Percentiles rank a stretch among this genome's conserved stretches.
Evolutionary conservation across 2,797 vertebrate genomes (phyloP).

Genomic region (Schizopygopsis malacanthus): DNA sequence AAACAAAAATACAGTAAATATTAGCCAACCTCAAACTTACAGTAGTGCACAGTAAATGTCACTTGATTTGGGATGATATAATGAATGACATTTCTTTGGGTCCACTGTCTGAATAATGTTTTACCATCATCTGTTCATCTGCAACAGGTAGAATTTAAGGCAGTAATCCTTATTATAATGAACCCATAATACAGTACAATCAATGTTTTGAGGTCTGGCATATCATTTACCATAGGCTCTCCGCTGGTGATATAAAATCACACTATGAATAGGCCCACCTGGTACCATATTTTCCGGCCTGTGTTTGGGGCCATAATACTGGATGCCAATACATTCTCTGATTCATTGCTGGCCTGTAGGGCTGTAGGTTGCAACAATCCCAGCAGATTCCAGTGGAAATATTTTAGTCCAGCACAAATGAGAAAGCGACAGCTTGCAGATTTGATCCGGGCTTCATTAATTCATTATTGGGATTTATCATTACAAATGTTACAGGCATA

Average conservation of each 20-base stretch:
- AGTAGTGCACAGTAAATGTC: not conserved
- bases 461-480: conserved; percentile 57
- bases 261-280: conserved; percentile 17
- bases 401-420: conserved; percentile 34
- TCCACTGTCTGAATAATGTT: not conserved
- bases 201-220: conserved; percentile 30
- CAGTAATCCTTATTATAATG: conserved; percentile 29
- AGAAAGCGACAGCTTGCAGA: conserved; percentile 55
- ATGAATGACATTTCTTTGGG: not conserved
- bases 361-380: conserved; percentile 32
- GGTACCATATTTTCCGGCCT: conserved; percentile 40
- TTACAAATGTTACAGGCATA: conserved; percentile 56
- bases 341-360: conserved; percentile 11
- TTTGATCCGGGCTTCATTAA: conserved; percentile 55
- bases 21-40: not conserved
- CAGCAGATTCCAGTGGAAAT: conserved; percentile 23
- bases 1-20: not conserved
- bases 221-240: conserved; percentile 30
- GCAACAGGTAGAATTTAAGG: conserved; percentile 8
- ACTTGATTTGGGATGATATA: not conserved
- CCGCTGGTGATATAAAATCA: conserved; percentile 30
- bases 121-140: not conserved
- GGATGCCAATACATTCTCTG: conserved; percentile 39
- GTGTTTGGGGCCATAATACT: conserved; percentile 41
- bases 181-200: conserved; percentile 13